Evolutionary conservation across 2,797 vertebrate species (phyloP), one percentile per base, ranked within the genome.

Genomic region (Gambelia wislizenii): DNA sequence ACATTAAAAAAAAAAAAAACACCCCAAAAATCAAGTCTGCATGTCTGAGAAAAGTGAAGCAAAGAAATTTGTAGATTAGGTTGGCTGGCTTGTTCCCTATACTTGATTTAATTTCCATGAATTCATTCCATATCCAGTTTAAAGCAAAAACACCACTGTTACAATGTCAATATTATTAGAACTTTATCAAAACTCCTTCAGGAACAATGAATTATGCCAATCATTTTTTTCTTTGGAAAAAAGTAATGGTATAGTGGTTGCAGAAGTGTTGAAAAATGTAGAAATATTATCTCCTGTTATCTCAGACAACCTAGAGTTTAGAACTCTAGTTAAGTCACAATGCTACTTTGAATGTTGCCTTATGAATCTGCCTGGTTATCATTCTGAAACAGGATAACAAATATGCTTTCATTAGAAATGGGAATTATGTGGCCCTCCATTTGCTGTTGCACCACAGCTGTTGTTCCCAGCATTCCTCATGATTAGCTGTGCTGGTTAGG

Each of bases 121-220:
- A 44, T 88, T 83, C 39, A 82, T 75, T 22, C 12, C 54, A 42
- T 22, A n/a, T 88, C 70, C 27, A 33, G 54, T 88, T 83, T 74
- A 82, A 74, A 87, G 52, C 74, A 82, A 87, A 59, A 87, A 52
- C 64, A 69, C 18, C 39, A 72, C 3, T n/a, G 42, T 87, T 74
- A 47, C 54, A 74, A 83, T 61, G 86, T 87, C 79, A 83, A 75
- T 87, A 61, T 75, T 75, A n/a, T 87, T 87, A 87, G 79, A 87
- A 22, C 64, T 33, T 87, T 59, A 82, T 61, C 67, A 87, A 83
- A 83, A 75, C 52, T 36, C 22, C 33, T 36, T 74, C 30, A 47
- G 70, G 78, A 18, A n/a, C 44, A 83, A 87, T 47, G 70, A 64
- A 36, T 36, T 33, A 10, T 56, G 33, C 75, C 39, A 47, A 78